Percentiles rank a stretch among this genome's conserved stretches.
phyloP scores from a whole-genome alignment of 2,888 invertebrate species.

The Drosophila neoperkinsi region DNA sequence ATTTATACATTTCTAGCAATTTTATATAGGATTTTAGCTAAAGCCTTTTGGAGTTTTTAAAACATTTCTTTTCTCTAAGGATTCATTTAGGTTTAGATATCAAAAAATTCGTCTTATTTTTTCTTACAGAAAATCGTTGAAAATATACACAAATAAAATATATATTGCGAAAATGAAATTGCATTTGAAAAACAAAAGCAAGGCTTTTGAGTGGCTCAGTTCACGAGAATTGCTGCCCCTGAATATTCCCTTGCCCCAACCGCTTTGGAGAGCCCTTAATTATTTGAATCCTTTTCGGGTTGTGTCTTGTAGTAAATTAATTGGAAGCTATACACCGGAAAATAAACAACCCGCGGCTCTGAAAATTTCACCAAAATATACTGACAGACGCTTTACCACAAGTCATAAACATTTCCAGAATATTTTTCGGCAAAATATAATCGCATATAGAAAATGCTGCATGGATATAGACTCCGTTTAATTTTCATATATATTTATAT shows the following conservation, averaged over 20 bases:
- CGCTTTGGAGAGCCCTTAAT: background rate
- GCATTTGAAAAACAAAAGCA: background rate
- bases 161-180: too few relatives aligned
- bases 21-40: background rate
- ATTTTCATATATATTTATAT: conserved; percentile 23
- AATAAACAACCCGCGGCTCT: conserved; percentile 48
- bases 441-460: conserved; percentile 36
- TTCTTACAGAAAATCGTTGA: background rate
- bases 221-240: background rate
- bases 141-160: background rate
- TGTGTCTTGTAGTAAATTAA: conserved; percentile 45
- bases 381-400: conserved; percentile 67
- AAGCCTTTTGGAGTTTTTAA: background rate
- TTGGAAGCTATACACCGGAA: conserved; percentile 31
- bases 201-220: background rate
- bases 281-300: background rate
- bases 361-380: conserved; percentile 33
- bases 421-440: conserved; percentile 22
- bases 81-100: background rate
- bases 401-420: conserved; percentile 65
- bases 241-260: background rate
- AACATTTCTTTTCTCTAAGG: background rate
- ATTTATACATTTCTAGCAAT: background rate
- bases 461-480: conserved; percentile 28
- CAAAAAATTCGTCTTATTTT: background rate